Evolutionary conservation across 2,113 vertebrate genomes (phyloP).

Genomic region (Datnioides undecimradiatus): DNA sequence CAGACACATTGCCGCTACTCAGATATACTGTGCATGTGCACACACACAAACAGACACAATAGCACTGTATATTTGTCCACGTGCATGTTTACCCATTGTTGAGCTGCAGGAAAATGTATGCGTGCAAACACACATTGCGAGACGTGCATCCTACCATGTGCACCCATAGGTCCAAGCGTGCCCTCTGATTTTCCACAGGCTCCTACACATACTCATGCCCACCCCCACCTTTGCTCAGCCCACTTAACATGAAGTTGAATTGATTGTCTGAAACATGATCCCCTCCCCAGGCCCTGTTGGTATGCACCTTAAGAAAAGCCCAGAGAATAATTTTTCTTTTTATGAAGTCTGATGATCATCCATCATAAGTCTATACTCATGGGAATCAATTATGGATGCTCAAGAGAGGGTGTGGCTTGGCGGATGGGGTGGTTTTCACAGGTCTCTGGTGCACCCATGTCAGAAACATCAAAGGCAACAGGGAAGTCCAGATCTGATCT

Average conservation of each 20-base stretch:
- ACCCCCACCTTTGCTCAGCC: constrained; percentile 7
- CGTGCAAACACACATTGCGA: constrained; percentile 1
- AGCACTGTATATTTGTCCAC: no score
- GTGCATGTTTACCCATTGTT: constrained; percentile 3
- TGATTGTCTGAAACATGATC: constrained; percentile 50
- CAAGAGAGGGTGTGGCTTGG: constrained; percentile 28
- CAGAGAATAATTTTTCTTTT: constrained; percentile 34
- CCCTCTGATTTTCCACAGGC: constrained; percentile 18
- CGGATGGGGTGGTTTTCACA: constrained; percentile 38
- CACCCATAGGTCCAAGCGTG: constrained; percentile 1
- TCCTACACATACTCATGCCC: neutral
- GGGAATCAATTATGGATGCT: constrained; percentile 67
- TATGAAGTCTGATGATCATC: constrained; percentile 41
- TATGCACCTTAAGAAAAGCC: constrained; percentile 39
- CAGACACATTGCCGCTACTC: constrained; percentile 61
- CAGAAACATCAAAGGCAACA: constrained; percentile 58
- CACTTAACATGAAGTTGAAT: constrained; percentile 34
- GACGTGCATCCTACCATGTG: neutral
- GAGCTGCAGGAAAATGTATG: neutral
- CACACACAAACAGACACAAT: neutral
- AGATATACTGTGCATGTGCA: neutral
- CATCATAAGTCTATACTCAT: constrained; percentile 52
- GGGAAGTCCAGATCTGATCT: constrained; percentile 36
- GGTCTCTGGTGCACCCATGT: constrained; percentile 33
- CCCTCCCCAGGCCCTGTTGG: constrained; percentile 1